These are phyloP conservation scores for Hyperoodon ampullatus DNA, from an alignment of 2,113 vertebrate species.

Conservation along the genomic window DNA sequence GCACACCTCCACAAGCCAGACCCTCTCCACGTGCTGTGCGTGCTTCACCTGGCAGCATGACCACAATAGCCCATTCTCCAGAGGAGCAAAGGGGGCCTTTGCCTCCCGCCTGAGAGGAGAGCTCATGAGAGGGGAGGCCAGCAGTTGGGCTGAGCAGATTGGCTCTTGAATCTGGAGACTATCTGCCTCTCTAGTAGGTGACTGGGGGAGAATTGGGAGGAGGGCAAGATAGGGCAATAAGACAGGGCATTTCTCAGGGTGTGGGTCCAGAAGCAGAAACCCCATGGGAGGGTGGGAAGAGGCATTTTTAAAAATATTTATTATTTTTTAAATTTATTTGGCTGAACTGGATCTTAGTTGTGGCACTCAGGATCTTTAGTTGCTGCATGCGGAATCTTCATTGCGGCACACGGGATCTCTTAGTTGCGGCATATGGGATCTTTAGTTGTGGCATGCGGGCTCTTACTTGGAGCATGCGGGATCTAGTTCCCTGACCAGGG, in stretches of 20 bases:
- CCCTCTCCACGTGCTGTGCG: fast-evolving
- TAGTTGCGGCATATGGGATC: too few species aligned
- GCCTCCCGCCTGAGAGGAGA: background rate
- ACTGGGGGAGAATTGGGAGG: background rate
- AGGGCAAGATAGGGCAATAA: background rate
- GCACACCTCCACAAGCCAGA: fast-evolving
- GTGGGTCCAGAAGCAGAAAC: background rate
- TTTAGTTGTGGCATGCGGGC: too few species aligned
- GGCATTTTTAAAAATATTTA: too few species aligned
- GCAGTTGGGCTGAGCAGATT: background rate
- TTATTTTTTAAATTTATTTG: too few species aligned
- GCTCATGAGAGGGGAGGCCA: background rate
- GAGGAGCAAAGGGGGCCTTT: background rate
- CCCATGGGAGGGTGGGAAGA: background rate
- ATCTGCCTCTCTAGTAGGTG: background rate
- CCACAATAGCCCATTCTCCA: fast-evolving
- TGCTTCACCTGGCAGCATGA: fast-evolving
- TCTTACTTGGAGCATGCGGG: fast-evolving
- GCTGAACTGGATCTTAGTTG: too few species aligned
- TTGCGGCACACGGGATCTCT: too few species aligned
- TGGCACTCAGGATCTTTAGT: too few species aligned
- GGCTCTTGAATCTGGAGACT: background rate
- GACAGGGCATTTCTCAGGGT: background rate
- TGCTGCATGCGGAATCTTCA: too few species aligned
- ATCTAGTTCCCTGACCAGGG: too few species aligned